Percentiles rank a stretch among this genome's conserved stretches.
Evolutionary conservation across 2,888 invertebrate species (phyloP).

Genomic region (Rosalia funebris): DNA sequence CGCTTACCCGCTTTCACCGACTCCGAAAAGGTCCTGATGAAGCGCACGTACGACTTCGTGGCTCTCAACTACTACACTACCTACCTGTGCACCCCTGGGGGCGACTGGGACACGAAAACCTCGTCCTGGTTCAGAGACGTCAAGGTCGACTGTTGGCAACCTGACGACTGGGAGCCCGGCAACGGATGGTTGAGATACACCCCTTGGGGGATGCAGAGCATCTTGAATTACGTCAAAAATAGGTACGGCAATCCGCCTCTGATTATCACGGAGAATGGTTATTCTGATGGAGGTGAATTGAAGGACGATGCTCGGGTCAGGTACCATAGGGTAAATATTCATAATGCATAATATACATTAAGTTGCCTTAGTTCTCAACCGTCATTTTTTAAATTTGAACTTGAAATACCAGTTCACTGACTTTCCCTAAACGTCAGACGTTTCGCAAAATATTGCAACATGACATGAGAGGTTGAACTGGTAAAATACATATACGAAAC

Average conservation of each 20-base stretch:
- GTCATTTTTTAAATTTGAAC: no score
- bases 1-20: conserved; percentile 68
- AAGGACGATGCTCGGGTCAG: conserved; percentile 12
- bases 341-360: no score
- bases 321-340: conserved; percentile 8
- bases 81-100: conserved; percentile 14
- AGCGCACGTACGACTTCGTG: conserved; percentile 65
- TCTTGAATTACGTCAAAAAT: conserved; percentile 63
- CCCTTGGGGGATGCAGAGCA: conserved; percentile 69
- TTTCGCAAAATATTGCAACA: no score
- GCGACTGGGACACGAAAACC: conserved; percentile 1
- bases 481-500: no score
- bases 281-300: conserved; percentile 58
- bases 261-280: conserved; percentile 69
- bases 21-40: conserved; percentile 61
- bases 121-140: conserved; percentile 18
- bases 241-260: conserved; percentile 64
- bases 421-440: no score
- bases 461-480: no score
- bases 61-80: conserved; percentile 36
- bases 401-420: no score
- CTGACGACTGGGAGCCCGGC: conserved; percentile 30
- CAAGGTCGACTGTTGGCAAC: conserved; percentile 17
- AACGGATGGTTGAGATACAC: conserved; percentile 29
- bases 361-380: no score